phyloP scores from a whole-genome alignment of 2,797 vertebrate genomes.

The Pseudochaenichthys georgianus region DNA sequence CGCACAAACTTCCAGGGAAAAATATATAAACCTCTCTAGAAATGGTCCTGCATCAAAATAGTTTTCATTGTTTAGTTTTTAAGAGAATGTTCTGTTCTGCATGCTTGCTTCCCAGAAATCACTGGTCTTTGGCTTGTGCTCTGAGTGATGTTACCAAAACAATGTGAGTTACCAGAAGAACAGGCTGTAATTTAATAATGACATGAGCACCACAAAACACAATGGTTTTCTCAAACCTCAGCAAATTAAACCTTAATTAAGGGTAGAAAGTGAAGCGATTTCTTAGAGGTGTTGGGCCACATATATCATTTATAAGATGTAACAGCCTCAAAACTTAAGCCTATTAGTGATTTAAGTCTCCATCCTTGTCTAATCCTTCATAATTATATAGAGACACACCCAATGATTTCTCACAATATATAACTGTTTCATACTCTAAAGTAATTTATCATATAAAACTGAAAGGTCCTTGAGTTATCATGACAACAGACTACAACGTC shows the following conservation, averaged over 20 bases:
- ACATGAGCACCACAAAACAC: neutral
- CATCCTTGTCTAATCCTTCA: neutral
- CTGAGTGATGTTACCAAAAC: neutral
- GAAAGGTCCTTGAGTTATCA: conserved; percentile 16
- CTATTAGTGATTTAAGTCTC: conserved; percentile 3
- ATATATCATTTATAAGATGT: conserved; percentile 2
- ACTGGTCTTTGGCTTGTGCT: neutral
- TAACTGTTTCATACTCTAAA: neutral
- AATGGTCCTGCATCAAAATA: neutral
- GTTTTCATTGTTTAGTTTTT: conserved; percentile 3
- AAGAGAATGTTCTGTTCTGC: neutral
- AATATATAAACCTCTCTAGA: neutral
- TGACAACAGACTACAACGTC: conserved; percentile 11
- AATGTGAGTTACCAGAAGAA: conserved; percentile 1
- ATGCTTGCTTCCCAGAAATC: neutral
- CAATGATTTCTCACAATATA: neutral
- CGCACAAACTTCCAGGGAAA: neutral
- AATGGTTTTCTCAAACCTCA: neutral
- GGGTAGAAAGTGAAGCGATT: neutral
- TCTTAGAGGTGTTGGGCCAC: neutral
- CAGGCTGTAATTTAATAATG: neutral
- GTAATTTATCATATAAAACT: conserved; percentile 8
- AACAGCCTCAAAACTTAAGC: neutral
- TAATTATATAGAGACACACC: neutral
- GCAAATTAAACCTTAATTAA: neutral